These are phyloP conservation scores for Bombylius discolor DNA, from an alignment of 2,888 invertebrate species.

Conservation along the genomic window DNA sequence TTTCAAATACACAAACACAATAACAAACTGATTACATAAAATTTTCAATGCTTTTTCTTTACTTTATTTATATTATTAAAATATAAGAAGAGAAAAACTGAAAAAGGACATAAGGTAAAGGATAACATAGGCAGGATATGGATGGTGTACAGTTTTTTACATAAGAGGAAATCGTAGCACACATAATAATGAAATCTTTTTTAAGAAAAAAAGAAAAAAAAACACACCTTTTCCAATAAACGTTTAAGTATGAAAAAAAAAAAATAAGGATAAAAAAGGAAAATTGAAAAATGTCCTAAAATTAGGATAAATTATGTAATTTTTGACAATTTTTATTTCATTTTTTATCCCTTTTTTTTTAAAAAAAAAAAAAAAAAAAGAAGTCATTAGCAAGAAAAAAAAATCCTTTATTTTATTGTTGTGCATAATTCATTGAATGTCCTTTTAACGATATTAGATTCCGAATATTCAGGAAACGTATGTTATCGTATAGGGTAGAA, in stretches of 20 bases:
- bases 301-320: slow-evolving; percentile 6
- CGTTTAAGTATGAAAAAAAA: neutral
- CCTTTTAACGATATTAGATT: slow-evolving; percentile 2
- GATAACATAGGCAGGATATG: too few relatives aligned
- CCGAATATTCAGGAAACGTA: neutral
- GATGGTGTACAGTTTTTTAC: too few relatives aligned
- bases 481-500: too few relatives aligned
- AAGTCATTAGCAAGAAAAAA: neutral
- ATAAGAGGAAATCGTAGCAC: too few relatives aligned
- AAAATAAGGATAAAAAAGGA: neutral
- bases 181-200: too few relatives aligned
- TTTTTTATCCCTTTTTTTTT: neutral
- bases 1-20: slow-evolving; percentile 16
- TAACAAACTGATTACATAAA: too few relatives aligned
- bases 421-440: slow-evolving; percentile 18
- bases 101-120: too few relatives aligned
- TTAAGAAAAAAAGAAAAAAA: too few relatives aligned
- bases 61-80: neutral
- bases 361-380: neutral
- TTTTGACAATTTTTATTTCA: slow-evolving; percentile 11
- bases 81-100: neutral
- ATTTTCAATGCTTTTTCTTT: neutral
- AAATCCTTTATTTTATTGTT: slow-evolving; percentile 19
- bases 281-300: too few relatives aligned
- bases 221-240: too few relatives aligned